Conservation (phyloP, 2,113 vertebrate species). For the Sorex araneus region DNA sequence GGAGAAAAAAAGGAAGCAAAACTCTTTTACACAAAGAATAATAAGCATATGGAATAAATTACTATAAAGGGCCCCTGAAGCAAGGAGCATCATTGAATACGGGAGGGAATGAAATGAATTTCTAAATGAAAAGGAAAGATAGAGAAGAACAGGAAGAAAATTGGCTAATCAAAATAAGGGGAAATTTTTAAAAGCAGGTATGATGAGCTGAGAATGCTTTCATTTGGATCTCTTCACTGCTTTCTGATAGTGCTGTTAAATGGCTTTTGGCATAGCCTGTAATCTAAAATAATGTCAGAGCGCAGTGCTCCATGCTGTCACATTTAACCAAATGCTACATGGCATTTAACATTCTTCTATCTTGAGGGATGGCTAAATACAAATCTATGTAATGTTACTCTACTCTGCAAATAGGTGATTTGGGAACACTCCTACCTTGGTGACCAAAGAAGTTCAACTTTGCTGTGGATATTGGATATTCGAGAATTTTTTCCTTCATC, state of each 20-base stretch:
- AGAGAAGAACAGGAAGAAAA: slow-evolving; percentile 76
- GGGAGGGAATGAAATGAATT: slow-evolving; percentile 87
- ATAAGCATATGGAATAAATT: slow-evolving; percentile 90
- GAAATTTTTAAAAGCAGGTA: slow-evolving; percentile 73
- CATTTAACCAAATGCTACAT: slow-evolving; percentile 81
- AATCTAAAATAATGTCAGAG: slow-evolving; percentile 75
- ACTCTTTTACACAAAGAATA: slow-evolving; percentile 87
- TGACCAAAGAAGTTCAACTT: slow-evolving; percentile 58
- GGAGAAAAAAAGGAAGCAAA: slow-evolving; percentile 78
- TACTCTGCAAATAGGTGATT: slow-evolving; percentile 56
- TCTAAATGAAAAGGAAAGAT: slow-evolving; percentile 87
- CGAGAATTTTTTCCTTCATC: slow-evolving; percentile 56
- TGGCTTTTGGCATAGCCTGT: slow-evolving; percentile 74
- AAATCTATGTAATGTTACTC: slow-evolving; percentile 49
- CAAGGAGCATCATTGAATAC: slow-evolving; percentile 88
- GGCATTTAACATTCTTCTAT: slow-evolving; percentile 73
- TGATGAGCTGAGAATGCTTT: slow-evolving; percentile 64
- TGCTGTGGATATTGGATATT: slow-evolving; percentile 27
- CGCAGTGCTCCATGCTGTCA: slow-evolving; percentile 63
- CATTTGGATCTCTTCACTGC: slow-evolving; percentile 59
- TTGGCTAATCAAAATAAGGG: slow-evolving; percentile 83
- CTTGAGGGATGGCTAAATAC: slow-evolving; percentile 70
- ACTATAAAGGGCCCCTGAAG: slow-evolving; percentile 88
- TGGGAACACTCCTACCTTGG: slow-evolving; percentile 54
- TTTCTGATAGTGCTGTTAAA: slow-evolving; percentile 57